Evolutionary conservation across 1,140 invertebrate species (phyloP), one percentile per base, ranked within the genome.

Genomic region (Achatina immaculata): DNA sequence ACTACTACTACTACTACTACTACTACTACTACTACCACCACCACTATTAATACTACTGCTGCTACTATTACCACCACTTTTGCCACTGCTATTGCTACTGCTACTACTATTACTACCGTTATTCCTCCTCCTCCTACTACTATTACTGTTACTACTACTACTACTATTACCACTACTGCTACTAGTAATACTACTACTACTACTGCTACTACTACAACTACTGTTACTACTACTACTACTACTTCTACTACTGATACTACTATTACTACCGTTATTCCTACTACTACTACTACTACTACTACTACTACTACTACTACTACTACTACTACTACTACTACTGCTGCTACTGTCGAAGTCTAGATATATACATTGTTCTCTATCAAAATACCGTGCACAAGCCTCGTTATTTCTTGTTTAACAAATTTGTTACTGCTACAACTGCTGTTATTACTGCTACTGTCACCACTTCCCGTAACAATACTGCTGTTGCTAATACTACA

Each of bases 311-410:
- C 45, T 48, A 48, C 62, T 66, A 66, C 62, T 66, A 66, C 62
- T 66, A 66, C n/a, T 66, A 66, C 62, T 66, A 66, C 62, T 66
- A 66, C n/a, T 66, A 28, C 62, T 66, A 66, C 62, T 66, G n/a
- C 62, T 66, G n/a, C 62, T 66, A 66, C 7, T 48, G 45, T 48
- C 7, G 19, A 48, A n/a, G n/a, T n/a, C n/a, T n/a, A n/a, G n/a
- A n/a, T n/a, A n/a, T n/a, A n/a, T n/a, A n/a, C n/a, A n/a, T n/a
- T n/a, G n/a, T n/a, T n/a, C n/a, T n/a, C n/a, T n/a, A n/a, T n/a
- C n/a, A n/a, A n/a, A n/a, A n/a, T n/a, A n/a, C n/a, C n/a, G n/a
- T n/a, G n/a, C n/a, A n/a, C n/a, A n/a, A n/a, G n/a, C n/a, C n/a
- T n/a, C n/a, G n/a, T n/a, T n/a, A n/a, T n/a, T n/a, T n/a, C n/a